Evolutionary conservation across 2,888 invertebrate species (phyloP).

Genomic region (Scelioninae gen. 1): DNA sequence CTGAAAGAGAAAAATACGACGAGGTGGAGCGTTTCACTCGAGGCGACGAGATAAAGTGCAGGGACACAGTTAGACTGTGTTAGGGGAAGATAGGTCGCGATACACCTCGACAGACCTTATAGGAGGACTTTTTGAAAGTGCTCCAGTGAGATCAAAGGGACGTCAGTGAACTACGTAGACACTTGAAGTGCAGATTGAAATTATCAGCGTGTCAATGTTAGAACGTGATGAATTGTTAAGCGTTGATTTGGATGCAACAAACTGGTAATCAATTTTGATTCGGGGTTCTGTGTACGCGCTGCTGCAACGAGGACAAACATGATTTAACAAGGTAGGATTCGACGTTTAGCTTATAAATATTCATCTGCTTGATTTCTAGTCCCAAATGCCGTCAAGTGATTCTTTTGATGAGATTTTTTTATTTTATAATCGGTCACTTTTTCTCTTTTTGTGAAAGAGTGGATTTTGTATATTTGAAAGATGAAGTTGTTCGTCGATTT

Average conservation of each 20-base stretch:
- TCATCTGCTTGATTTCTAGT: slow-evolving; percentile 1
- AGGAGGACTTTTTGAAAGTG: slow-evolving; percentile 61
- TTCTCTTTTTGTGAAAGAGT: too few species aligned
- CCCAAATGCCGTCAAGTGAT: background rate
- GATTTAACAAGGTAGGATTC: slow-evolving; percentile 48
- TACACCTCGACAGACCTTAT: slow-evolving; percentile 51
- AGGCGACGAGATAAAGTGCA: slow-evolving; percentile 68
- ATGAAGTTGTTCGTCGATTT: too few species aligned
- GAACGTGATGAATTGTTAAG: slow-evolving; percentile 49
- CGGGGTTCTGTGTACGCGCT: background rate
- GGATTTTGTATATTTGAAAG: too few species aligned
- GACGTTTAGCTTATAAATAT: slow-evolving; percentile 33
- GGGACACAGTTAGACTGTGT: slow-evolving; percentile 63
- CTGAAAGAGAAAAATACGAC: slow-evolving; percentile 55
- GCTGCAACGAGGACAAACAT: slow-evolving; percentile 9
- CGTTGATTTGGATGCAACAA: slow-evolving; percentile 11
- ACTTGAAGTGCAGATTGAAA: slow-evolving; percentile 57
- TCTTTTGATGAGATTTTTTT: background rate
- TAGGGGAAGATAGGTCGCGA: slow-evolving; percentile 64
- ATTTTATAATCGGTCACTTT: too few species aligned
- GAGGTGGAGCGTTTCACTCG: slow-evolving; percentile 58
- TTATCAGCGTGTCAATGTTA: slow-evolving; percentile 56
- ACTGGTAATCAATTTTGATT: slow-evolving; percentile 12
- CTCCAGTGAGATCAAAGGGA: slow-evolving; percentile 56
- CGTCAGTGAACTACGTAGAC: slow-evolving; percentile 45